Percentiles rank a stretch among this genome's conserved stretches.
Conservation (phyloP, 2,888 invertebrate genomes). For the Pocota personata region DNA sequence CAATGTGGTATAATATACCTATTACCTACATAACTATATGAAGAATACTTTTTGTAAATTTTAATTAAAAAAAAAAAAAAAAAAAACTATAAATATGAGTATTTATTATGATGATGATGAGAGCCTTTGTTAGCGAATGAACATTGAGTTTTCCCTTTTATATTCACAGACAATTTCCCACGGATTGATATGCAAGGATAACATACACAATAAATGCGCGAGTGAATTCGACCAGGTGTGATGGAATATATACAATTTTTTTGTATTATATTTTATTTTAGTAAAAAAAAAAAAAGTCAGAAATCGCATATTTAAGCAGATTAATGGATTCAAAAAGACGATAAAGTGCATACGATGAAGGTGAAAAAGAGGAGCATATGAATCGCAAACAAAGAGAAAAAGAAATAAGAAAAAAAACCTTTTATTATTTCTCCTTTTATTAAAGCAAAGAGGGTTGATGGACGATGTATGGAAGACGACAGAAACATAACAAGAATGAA, state of each 20-base stretch:
- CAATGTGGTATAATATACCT: too few relatives aligned
- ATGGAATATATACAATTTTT: constrained; percentile 37
- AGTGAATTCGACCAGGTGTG: constrained; percentile 55
- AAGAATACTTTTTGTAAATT: neutral
- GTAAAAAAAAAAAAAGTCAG: constrained; percentile 5
- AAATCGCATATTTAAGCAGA: constrained; percentile 51
- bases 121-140: neutral
- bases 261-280: constrained; percentile 18
- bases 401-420: constrained; percentile 3
- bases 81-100: neutral
- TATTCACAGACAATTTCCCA: constrained; percentile 59
- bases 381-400: constrained; percentile 35
- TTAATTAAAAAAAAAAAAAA: neutral
- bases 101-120: neutral
- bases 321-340: constrained; percentile 57
- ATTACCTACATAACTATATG: too few relatives aligned
- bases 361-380: constrained; percentile 32
- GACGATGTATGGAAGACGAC: constrained; percentile 31
- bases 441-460: constrained; percentile 53
- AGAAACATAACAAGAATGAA: constrained; percentile 15
- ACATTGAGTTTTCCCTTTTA: constrained; percentile 8
- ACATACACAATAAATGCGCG: constrained; percentile 8
- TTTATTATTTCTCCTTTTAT: constrained; percentile 9
- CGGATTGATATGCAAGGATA: constrained; percentile 51
- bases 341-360: constrained; percentile 48